phyloP scores from a whole-genome alignment of 2,797 vertebrate genomes.

The Dendrocincla fuliginosa region DNA sequence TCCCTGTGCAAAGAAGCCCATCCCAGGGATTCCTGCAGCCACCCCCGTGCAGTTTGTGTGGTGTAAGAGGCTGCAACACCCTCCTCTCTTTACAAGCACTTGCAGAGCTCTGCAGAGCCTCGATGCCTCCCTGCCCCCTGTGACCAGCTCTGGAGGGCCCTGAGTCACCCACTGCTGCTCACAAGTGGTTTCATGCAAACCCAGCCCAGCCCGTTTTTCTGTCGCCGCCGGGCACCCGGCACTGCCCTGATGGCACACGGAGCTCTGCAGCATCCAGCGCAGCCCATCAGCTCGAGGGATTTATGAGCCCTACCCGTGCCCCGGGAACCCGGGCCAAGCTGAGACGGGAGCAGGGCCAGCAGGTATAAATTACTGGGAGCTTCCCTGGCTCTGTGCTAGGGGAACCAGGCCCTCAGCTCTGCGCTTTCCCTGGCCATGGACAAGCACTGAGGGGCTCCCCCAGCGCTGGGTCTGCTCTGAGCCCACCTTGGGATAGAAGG shows the following conservation, averaged over 20 bases:
- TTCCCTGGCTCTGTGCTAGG: rapidly evolving
- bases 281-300: background rate
- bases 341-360: background rate
- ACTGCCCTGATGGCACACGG: background rate
- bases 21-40: background rate
- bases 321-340: background rate
- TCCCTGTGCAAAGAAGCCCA: background rate
- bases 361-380: background rate
- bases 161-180: background rate
- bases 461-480: background rate
- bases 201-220: background rate
- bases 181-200: background rate
- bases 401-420: background rate
- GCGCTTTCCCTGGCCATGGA: rapidly evolving
- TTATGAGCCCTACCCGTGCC: background rate
- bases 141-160: rapidly evolving
- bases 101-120: background rate
- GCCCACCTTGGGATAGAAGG: background rate
- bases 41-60: rapidly evolving
- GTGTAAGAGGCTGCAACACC: background rate
- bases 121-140: background rate
- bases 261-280: rapidly evolving
- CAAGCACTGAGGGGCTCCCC: rapidly evolving
- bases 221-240: background rate
- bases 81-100: background rate